Base-by-base conservation (phyloP, 2,113 vertebrate genomes). In the Chloropsis cyanopogon region DNA sequence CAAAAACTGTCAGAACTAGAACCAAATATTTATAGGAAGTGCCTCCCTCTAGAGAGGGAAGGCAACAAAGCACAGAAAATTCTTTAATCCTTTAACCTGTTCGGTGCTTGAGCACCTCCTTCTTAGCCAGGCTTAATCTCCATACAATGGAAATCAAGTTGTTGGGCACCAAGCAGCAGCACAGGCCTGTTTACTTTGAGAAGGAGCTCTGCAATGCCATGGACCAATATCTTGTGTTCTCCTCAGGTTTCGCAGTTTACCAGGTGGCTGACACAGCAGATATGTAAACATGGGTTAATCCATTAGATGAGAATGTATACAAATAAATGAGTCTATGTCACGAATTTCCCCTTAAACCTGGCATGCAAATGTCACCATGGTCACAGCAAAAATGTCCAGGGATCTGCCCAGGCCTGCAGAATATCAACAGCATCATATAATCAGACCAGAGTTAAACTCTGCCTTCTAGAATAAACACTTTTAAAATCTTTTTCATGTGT, bases 401-500 rank as follows among this genome's bases (percentile, higher is more conserved):
- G 72, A 73, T 50, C 41, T 88, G 47, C 52, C 35, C 28, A 44
- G 49, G 46, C 60, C 66, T 90, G 69, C 29, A 52, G 65, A 84
- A 49, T 66, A 88, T 52, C 77, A 87, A 77, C 75, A 92, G 26
- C 28, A 47, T 88, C 87, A 31, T 59, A 65, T 93, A 95, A 91
- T 87, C 59, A 57, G 49, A 61, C 26, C n/a, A 77, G 54, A 92
- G 44, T 66, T 92, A 70, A 93, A 86, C 47, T 60, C 60, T 77
- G 68, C 41, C 71, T 92, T 88, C 80, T 75, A 71, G 87, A 86
- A 92, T 96, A 96, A 96, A 97, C 94, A 95, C 12, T 75, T 83
- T 16, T 31, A 0, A 37, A 33, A 2, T 4, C 29, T 52, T 68
- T 91, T 86, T 88, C 13, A 41, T 6, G 2, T 94, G 72, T 94